Conservation (phyloP, 1,140 invertebrate genomes). For the Anastrepha obliqua region DNA sequence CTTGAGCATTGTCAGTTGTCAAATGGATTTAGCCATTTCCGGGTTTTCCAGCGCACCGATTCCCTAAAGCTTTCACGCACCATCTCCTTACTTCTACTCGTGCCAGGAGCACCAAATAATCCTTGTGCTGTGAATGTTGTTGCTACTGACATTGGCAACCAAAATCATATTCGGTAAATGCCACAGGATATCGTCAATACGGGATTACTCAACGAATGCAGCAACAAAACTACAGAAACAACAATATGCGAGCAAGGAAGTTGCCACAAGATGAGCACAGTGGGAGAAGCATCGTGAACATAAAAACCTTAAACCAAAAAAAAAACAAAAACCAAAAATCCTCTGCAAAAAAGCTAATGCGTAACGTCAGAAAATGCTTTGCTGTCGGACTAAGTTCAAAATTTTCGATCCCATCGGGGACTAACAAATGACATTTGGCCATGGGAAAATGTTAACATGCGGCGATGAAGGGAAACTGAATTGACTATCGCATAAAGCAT, state of each 20-base stretch:
- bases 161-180: constrained; percentile 44
- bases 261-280: not conserved
- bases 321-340: not conserved
- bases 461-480: not conserved
- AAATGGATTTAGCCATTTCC: constrained; percentile 27
- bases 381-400: constrained; percentile 25
- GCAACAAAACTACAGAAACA: not conserved
- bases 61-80: not conserved
- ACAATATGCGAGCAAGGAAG: not conserved
- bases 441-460: not conserved
- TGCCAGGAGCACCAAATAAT: not conserved
- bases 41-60: not conserved
- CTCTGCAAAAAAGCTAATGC: not conserved
- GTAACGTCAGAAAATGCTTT: not conserved
- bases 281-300: not conserved
- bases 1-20: not conserved
- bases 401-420: not conserved
- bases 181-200: constrained; percentile 22
- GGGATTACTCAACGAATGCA: constrained; percentile 28
- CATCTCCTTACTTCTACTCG: not conserved
- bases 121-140: constrained; percentile 17
- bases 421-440: constrained; percentile 14
- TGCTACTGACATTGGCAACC: constrained; percentile 36
- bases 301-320: not conserved
- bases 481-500: no score